These are phyloP conservation scores for Podarcis lilfordi DNA, from an alignment of 2,797 vertebrate genomes.

Conservation along the genomic window DNA sequence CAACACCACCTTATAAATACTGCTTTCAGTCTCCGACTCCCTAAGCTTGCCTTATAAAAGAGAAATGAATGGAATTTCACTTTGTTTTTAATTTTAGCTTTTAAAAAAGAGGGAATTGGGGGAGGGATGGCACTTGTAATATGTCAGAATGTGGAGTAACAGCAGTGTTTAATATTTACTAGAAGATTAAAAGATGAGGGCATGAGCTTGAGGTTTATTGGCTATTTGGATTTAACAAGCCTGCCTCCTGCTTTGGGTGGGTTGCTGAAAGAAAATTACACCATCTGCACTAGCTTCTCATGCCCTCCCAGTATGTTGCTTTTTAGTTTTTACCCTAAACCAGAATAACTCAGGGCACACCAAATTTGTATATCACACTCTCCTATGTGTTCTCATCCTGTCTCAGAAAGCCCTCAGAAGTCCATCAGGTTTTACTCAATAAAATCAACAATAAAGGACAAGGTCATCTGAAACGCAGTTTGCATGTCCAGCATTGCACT, in stretches of 20 bases:
- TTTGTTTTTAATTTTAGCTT: conserved; percentile 45
- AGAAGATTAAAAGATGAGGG: not conserved
- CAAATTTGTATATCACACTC: too few species aligned
- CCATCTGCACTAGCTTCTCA: not conserved
- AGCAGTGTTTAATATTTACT: not conserved
- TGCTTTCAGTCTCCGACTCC: conserved; percentile 44
- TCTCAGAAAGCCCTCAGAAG: not conserved
- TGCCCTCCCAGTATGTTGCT: not conserved
- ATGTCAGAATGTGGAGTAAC: conserved; percentile 20
- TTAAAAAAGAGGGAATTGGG: not conserved
- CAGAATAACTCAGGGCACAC: not conserved
- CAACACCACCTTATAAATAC: conserved; percentile 38
- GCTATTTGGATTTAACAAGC: not conserved
- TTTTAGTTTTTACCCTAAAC: not conserved
- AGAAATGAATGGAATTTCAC: conserved; percentile 43
- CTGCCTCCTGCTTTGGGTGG: not conserved
- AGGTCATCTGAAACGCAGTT: not conserved
- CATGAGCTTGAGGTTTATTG: not conserved
- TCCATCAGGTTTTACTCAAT: not conserved
- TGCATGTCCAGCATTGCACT: not conserved
- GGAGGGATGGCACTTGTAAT: not conserved
- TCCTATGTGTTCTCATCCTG: not conserved
- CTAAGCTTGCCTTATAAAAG: conserved; percentile 26
- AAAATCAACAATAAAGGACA: not conserved
- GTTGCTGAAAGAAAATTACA: not conserved